Conservation (phyloP, 2,888 invertebrate species). For the Sthenelais limicola region DNA sequence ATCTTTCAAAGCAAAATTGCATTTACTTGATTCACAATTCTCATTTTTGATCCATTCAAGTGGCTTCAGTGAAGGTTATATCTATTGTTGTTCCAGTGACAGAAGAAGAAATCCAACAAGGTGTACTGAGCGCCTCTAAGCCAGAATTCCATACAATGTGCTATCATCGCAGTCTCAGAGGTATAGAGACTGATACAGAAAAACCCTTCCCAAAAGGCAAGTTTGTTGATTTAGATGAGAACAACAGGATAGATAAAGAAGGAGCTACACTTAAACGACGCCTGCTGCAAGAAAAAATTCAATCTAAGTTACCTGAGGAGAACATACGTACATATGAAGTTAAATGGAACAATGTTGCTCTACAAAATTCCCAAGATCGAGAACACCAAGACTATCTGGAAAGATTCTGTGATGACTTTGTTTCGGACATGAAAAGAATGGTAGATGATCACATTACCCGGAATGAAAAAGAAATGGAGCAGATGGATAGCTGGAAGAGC, state of each 20-base stretch:
- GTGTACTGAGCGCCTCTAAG: slow-evolving; percentile 32
- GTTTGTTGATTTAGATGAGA: slow-evolving; percentile 25
- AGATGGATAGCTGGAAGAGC: too few species aligned
- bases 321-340: slow-evolving; percentile 37
- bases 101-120: slow-evolving; percentile 46
- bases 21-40: too few species aligned
- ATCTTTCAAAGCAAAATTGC: too few species aligned
- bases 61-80: background rate
- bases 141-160: slow-evolving; percentile 34
- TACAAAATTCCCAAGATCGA: slow-evolving; percentile 43
- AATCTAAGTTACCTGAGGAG: background rate
- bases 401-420: slow-evolving; percentile 46
- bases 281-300: slow-evolving; percentile 39
- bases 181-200: slow-evolving; percentile 9
- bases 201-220: background rate
- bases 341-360: slow-evolving; percentile 36
- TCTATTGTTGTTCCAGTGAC: slow-evolving; percentile 42
- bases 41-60: slow-evolving; percentile 37
- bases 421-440: slow-evolving; percentile 41
- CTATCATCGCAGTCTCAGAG: slow-evolving; percentile 39
- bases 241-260: slow-evolving; percentile 20
- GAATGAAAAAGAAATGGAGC: background rate
- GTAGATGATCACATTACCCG: slow-evolving; percentile 10
- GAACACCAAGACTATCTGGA: slow-evolving; percentile 43
- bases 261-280: slow-evolving; percentile 5